phyloP scores from a whole-genome alignment of 2,113 vertebrate species.

The Acrocephalus kingi region DNA sequence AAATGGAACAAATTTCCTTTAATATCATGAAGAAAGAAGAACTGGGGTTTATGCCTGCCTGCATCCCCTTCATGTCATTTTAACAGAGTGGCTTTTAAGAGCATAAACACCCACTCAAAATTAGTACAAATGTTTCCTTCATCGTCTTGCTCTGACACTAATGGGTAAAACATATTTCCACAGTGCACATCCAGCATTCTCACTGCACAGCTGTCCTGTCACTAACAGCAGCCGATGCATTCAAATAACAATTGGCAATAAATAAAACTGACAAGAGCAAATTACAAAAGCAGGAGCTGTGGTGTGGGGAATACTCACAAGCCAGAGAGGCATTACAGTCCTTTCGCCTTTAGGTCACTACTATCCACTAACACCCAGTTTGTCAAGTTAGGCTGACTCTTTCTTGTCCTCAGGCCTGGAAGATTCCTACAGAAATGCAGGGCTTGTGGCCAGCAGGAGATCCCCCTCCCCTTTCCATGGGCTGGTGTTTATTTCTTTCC shows the following conservation, averaged over 20 bases:
- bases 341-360: constrained; percentile 22
- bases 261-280: constrained; percentile 57
- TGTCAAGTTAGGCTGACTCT: constrained; percentile 31
- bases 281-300: constrained; percentile 51
- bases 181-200: constrained; percentile 19
- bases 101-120: constrained; percentile 44
- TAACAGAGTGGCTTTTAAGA: constrained; percentile 30
- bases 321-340: constrained; percentile 7
- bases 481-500: constrained; percentile 44
- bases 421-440: neutral
- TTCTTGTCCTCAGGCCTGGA: constrained; percentile 34
- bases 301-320: constrained; percentile 5
- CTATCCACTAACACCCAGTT: constrained; percentile 45
- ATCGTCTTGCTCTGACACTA: constrained; percentile 22
- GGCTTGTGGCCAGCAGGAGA: constrained; percentile 10
- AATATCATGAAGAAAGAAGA: neutral
- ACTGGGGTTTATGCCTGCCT: neutral
- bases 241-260: constrained; percentile 56
- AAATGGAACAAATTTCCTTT: constrained; percentile 33
- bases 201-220: neutral
- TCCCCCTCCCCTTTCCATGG: neutral
- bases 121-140: constrained; percentile 57
- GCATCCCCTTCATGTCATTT: neutral
- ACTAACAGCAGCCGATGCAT: neutral
- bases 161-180: constrained; percentile 62